Evolutionary conservation across 2,888 invertebrate genomes (phyloP).

Genomic region (Autographa gamma): DNA sequence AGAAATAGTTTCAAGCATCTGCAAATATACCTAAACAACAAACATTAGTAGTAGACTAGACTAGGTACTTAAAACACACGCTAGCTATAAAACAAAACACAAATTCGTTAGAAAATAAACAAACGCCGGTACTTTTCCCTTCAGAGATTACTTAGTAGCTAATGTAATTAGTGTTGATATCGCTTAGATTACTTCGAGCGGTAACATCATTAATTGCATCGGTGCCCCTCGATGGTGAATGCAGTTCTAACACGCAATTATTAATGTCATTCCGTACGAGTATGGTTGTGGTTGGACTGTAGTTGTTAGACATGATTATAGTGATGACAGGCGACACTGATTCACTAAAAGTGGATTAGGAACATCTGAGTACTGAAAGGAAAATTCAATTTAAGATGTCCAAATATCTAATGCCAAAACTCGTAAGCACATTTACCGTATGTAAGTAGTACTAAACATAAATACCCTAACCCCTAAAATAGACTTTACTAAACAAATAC

Average conservation of each 20-base stretch:
- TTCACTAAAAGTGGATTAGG: too few species aligned
- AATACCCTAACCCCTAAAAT: neutral
- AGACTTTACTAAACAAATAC: neutral
- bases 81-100: neutral
- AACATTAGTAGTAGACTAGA: too few species aligned
- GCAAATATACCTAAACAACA: too few species aligned
- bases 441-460: neutral
- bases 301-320: slow-evolving; percentile 13
- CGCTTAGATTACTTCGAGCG: slow-evolving; percentile 17
- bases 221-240: slow-evolving; percentile 18
- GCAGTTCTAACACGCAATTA: slow-evolving; percentile 31
- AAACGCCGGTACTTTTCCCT: neutral
- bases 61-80: too few species aligned
- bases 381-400: too few species aligned
- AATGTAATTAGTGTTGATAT: slow-evolving; percentile 13
- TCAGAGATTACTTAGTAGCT: slow-evolving; percentile 18
- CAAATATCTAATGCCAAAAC: neutral
- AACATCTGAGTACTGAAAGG: too few species aligned
- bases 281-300: neutral
- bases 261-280: slow-evolving; percentile 36
- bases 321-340: neutral
- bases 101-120: neutral
- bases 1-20: too few species aligned
- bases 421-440: neutral
- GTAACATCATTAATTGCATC: slow-evolving; percentile 26